These are phyloP conservation scores for Daktulosphaira vitifoliae DNA, from an alignment of 1,140 invertebrate species.

Conservation along the genomic window DNA sequence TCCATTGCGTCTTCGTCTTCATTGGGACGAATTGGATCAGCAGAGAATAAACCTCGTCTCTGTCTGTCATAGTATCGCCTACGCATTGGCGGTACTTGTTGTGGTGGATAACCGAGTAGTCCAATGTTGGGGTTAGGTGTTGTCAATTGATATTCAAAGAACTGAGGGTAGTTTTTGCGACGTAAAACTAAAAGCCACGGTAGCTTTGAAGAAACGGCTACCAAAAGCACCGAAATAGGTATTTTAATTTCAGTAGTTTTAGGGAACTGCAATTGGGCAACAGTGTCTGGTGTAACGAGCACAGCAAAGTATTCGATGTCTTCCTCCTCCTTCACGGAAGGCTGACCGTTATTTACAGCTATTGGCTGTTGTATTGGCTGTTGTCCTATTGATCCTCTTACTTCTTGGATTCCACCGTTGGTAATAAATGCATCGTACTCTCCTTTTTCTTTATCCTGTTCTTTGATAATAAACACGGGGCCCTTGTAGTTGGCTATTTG, in stretches of 20 bases:
- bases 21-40: too few relatives aligned
- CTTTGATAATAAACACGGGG: conserved; percentile 28
- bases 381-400: not conserved
- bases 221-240: conserved; percentile 5
- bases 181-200: conserved; percentile 27
- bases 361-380: not conserved
- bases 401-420: conserved; percentile 30
- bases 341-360: too few relatives aligned
- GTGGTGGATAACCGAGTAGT: not conserved
- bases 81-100: not conserved
- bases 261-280: not conserved
- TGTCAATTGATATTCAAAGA: not conserved
- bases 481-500: conserved; percentile 16
- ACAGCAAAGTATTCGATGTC: conserved; percentile 28
- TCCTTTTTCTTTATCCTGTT: conserved; percentile 2
- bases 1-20: not conserved
- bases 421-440: conserved; percentile 26
- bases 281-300: conserved; percentile 27
- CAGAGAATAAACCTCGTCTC: not conserved
- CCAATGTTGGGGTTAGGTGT: not conserved
- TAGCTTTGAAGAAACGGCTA: conserved; percentile 1
- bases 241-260: not conserved
- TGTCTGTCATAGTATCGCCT: not conserved
- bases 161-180: not conserved
- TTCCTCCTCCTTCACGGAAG: not conserved